These are phyloP conservation scores for Oryctolagus cuniculus DNA, from an alignment of 2,113 vertebrate genomes.

Conservation along the genomic window mOryCun1.1 NC_091440.1:46694001-46694500, in stretches of 20 bases:
- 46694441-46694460: too few species aligned
- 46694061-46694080: not conserved
- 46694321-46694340: not conserved
- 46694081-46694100: not conserved
- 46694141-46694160: not conserved
- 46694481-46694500: too few species aligned
- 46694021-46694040: not conserved
- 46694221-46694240: not conserved
- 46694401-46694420: not conserved
- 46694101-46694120: not conserved
- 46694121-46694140: not conserved
- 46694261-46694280: not conserved
- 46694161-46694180: not conserved
- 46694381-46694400: not conserved
- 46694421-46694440: not conserved
- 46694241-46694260: not conserved
- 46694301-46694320: not conserved
- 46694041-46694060: slow-evolving; percentile 41
- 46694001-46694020: slow-evolving; percentile 5
- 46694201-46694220: not conserved
- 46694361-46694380: not conserved
- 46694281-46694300: not conserved
- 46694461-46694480: too few species aligned
- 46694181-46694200: not conserved
- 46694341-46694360: not conserved